Base-by-base conservation (phyloP, 2,888 invertebrate species). In the Acholoe squamosa region DNA sequence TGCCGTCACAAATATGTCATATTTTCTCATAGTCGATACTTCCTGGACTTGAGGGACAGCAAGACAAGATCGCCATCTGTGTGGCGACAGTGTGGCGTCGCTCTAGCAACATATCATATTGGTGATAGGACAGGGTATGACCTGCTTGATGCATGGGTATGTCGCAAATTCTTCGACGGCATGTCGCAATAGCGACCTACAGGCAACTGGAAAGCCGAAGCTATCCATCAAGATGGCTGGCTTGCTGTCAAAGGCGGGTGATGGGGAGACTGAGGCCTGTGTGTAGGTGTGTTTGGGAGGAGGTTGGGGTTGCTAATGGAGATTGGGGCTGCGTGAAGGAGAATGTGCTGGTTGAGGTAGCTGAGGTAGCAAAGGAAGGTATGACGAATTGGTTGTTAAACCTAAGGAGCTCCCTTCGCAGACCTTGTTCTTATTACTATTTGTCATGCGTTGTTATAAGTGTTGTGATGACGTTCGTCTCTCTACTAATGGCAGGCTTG, bases 221-320 rank as follows among this genome's bases (percentile, higher is more conserved):
- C 80, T 25, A 80, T 80, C 80, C 33, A 22, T 80, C 80, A 80
- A 80, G 80, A 80, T 80, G 80, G 80, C 80, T 25, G 80, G 33
- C 80, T 33, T 7, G 76, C 61, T 61, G 61, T 61, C 61, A n/a
- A 43, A 10, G 43, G 43, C 43, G 3, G 19, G 61, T 1, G 61
- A n/a, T n/a, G 1, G 61, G 61, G n/a, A 61, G 61, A 14, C 22
- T n/a, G 61, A 61, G 5, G 61, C 1, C 19, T 61, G 61, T 61
- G 61, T 61, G 61, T 19, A 61, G 14, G 61, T 61, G 61, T 19
- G 61, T 1, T 19, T 19, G 61, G 5, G 61, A 61, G 61, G 19
- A n/a, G 54, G 54, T 61, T 3, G 61, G 43, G 43, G 10, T 3
- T 10, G 10, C 43, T 43, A 43, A 43, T 43, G 43, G 43, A 43